Conservation (phyloP, 2,113 vertebrate species). For the Emydocephalus ijimae region DNA sequence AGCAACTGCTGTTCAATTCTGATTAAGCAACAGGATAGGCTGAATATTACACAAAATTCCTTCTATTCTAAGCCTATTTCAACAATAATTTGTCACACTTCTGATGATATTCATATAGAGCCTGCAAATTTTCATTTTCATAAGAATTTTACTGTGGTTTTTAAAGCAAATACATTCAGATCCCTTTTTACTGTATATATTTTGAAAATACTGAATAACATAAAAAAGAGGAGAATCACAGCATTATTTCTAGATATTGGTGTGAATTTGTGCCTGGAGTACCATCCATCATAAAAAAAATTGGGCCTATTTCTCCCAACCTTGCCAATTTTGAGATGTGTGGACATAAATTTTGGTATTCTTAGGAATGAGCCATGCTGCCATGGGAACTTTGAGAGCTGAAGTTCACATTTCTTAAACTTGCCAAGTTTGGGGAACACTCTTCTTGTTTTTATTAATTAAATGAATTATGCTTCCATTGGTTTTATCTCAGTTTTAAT, state of each 20-base stretch:
- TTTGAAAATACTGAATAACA: neutral
- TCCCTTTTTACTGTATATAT: neutral
- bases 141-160: neutral
- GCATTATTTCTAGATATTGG: neutral
- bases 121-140: neutral
- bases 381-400: neutral
- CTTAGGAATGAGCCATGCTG: too few relatives aligned
- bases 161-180: neutral
- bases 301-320: neutral
- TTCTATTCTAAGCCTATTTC: neutral
- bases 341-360: neutral
- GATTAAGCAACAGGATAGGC: neutral
- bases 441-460: neutral
- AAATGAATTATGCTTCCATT: neutral
- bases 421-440: neutral
- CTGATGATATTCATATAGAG: neutral
- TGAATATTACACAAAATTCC: neutral
- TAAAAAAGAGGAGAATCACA: neutral
- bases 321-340: neutral
- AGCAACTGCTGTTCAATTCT: neutral
- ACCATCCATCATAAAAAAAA: too few relatives aligned
- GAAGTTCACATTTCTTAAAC: neutral
- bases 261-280: neutral
- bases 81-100: neutral
- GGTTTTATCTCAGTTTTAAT: neutral